Percentiles rank a stretch among this genome's conserved stretches.
Conservation (phyloP, 2,797 vertebrate species). For the Phylloscopus collybita region DNA sequence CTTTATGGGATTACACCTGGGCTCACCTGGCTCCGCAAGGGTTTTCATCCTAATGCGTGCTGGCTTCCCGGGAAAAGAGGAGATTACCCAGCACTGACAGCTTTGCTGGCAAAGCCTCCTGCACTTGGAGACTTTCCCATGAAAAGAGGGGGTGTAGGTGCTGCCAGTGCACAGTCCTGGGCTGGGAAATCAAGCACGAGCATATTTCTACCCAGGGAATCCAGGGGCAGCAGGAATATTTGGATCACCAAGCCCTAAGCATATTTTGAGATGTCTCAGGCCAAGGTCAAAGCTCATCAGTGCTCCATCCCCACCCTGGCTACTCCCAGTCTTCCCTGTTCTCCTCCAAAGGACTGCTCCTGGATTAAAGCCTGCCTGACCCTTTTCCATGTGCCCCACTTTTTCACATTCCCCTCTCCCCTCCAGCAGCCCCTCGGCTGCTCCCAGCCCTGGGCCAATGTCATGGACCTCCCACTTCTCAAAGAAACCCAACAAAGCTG, state of each 20-base stretch:
- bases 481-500: neutral
- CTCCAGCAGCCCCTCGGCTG: rapidly evolving
- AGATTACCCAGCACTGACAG: neutral
- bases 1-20: neutral
- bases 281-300: neutral
- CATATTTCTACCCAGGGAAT: rapidly evolving
- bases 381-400: neutral
- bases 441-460: neutral
- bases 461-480: neutral
- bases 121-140: neutral
- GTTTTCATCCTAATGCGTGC: neutral
- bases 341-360: neutral
- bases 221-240: neutral
- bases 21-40: neutral
- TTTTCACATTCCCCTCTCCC: neutral
- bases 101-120: neutral
- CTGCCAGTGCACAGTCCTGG: neutral
- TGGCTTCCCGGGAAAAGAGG: neutral
- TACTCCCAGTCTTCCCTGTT: neutral
- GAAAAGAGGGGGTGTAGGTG: neutral
- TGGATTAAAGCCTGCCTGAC: neutral
- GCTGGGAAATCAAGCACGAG: neutral
- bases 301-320: neutral
- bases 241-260: neutral
- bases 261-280: neutral